Evolutionary conservation across 2,888 invertebrate genomes (phyloP), one percentile per base, ranked within the genome.

Genomic region (Agapostemon virescens): DNA sequence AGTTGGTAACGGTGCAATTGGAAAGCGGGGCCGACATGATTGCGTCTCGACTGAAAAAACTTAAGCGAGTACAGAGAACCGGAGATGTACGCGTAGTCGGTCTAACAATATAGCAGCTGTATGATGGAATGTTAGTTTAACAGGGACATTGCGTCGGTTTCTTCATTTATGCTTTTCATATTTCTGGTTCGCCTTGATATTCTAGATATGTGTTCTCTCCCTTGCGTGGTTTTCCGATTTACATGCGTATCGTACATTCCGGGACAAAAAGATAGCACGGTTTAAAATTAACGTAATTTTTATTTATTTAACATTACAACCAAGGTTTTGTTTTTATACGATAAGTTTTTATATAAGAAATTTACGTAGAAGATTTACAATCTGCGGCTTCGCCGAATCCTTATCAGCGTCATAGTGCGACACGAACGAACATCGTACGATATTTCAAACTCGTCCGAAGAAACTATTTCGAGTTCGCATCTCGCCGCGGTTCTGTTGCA

Each of bases 21-120:
- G 64, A 64, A 64, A 64, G 64, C 64, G 64, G 38, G 36, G 23
- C 38, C 38, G 64, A 64, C 64, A 64, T 64, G 64, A 64, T 64
- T 64, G 64, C 64, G 38, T 64, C 64, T 38, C 64, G 15, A 0
- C 64, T 64, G 64, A 23, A 64, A 64, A 64, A 64, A 64, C 38
- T 64, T 64, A n/a, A 38, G 38, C 23, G 64, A 38, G 64, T 15
- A 64, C 64, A 23, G 23, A 15, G 36, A 38, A 64, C 38, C 15
- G 23, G 1, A 36, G n/a, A 23, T 7, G 23, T 38, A 64, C 64
- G 23, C 38, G 64, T 38, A 64, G 64, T 38, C n/a, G 61, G n/a
- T 63, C 61, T 33, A 64, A 64, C 64, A 23, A 64, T 64, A n/a
- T 23, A 64, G 36, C 61, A 33, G 61, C 11, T 33, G n/a, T n/a